Conservation (phyloP, 1,140 invertebrate genomes). For the Pteromalus puparum region DNA sequence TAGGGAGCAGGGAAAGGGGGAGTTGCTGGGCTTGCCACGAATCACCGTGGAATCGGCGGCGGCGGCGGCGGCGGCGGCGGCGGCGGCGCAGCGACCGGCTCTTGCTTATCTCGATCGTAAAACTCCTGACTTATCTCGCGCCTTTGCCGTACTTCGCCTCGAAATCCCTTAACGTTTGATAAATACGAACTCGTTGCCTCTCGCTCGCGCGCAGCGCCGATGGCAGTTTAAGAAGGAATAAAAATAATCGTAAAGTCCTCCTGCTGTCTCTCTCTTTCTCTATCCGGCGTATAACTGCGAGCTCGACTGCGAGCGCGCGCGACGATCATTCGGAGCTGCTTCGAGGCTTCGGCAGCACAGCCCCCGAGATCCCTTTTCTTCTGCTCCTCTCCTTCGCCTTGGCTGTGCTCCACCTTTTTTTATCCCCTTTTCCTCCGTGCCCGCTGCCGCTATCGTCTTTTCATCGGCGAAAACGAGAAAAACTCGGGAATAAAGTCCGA, state of each 20-base stretch:
- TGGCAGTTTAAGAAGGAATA: conserved; percentile 62
- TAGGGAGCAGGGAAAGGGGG: conserved; percentile 10
- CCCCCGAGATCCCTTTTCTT: conserved; percentile 26
- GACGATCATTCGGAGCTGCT: conserved; percentile 47
- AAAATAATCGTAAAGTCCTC: conserved; percentile 65
- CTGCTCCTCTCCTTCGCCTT: conserved; percentile 2
- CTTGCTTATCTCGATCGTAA: conserved; percentile 61
- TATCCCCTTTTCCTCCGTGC: background rate
- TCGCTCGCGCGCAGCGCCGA: conserved; percentile 40
- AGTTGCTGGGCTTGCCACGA: background rate
- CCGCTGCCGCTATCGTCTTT: conserved; percentile 27
- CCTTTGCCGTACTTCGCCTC: conserved; percentile 52
- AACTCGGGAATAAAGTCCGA: conserved; percentile 46
- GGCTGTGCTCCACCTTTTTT: background rate
- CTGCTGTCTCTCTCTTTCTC: background rate
- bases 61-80: no score
- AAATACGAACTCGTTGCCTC: conserved; percentile 58
- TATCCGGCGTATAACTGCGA: conserved; percentile 17
- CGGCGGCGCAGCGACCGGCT: background rate
- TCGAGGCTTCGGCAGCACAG: conserved; percentile 32
- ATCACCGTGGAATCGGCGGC: conserved; percentile 35
- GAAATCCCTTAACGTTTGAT: conserved; percentile 65
- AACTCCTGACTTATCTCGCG: conserved; percentile 61
- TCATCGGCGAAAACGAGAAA: conserved; percentile 44
- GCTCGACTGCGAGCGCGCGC: no score